Percentiles rank a stretch among this genome's conserved stretches.
These are phyloP conservation scores for Poecilia latipinna DNA, from an alignment of 2,113 vertebrate genomes.

Conservation along the genomic window DNA sequence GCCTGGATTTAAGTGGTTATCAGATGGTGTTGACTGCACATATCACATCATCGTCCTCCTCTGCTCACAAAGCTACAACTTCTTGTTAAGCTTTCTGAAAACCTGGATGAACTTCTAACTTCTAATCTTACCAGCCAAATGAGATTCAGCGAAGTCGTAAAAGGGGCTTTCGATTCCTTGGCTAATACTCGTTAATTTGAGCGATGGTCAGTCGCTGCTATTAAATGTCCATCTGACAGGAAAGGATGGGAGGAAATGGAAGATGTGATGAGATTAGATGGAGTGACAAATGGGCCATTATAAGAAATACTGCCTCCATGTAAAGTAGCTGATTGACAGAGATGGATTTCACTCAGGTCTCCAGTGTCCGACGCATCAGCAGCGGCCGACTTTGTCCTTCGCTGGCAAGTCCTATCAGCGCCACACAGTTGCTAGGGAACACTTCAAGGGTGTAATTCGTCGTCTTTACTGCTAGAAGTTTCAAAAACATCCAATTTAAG, in stretches of 20 bases:
- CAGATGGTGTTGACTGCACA: neutral
- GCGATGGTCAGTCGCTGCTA: slow-evolving; percentile 52
- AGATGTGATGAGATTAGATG: slow-evolving; percentile 65
- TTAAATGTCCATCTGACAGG: slow-evolving; percentile 63
- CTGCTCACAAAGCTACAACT: slow-evolving; percentile 4
- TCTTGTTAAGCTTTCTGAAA: slow-evolving; percentile 21
- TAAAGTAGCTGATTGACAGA: slow-evolving; percentile 61
- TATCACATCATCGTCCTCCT: no score
- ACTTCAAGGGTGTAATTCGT: slow-evolving; percentile 13
- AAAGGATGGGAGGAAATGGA: slow-evolving; percentile 54
- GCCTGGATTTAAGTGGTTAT: neutral
- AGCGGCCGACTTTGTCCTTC: slow-evolving; percentile 50
- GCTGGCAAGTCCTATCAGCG: slow-evolving; percentile 7
- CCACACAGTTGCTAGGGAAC: slow-evolving; percentile 9
- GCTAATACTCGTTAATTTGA: slow-evolving; percentile 60
- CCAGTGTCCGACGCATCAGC: slow-evolving; percentile 54
- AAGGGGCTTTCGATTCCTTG: slow-evolving; percentile 49
- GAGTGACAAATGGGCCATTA: slow-evolving; percentile 64
- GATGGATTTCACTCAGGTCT: slow-evolving; percentile 60
- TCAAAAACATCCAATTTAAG: neutral
- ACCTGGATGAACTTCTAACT: slow-evolving; percentile 8
- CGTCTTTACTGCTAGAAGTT: no score
- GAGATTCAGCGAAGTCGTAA: slow-evolving; percentile 31
- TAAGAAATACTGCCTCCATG: slow-evolving; percentile 57
- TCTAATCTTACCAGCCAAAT: slow-evolving; percentile 16